Conservation (phyloP, 2,113 vertebrate species). For the Stigmatopora argus region DNA sequence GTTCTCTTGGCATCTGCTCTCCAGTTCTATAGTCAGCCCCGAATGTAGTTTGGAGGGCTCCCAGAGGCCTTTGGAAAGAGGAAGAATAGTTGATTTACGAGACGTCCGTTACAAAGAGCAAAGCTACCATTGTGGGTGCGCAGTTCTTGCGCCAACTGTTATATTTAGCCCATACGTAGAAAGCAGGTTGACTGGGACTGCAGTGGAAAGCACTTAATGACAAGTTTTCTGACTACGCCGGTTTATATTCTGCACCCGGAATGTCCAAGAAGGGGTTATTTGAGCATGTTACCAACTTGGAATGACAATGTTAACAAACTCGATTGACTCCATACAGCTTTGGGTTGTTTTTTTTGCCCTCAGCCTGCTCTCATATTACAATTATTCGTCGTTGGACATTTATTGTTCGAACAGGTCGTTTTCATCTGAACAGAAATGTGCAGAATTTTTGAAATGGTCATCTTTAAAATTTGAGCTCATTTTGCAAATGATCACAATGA, state of each 20-base stretch:
- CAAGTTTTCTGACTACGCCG: neutral
- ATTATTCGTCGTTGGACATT: neutral
- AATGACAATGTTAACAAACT: neutral
- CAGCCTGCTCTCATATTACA: neutral
- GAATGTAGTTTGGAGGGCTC: constrained; percentile 39
- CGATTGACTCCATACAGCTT: neutral
- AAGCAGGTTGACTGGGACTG: neutral
- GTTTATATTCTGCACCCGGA: neutral
- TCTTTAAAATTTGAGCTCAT: too few relatives aligned
- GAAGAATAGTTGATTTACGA: constrained; percentile 20
- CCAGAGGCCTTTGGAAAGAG: constrained; percentile 34
- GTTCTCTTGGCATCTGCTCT: constrained; percentile 29
- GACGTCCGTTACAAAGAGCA: neutral
- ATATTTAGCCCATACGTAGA: neutral
- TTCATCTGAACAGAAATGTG: too few relatives aligned
- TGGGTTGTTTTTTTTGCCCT: neutral
- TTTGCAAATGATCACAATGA: too few relatives aligned
- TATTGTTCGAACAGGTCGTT: too few relatives aligned
- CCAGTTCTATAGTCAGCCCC: constrained; percentile 27
- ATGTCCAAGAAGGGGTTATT: neutral
- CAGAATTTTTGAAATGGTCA: too few relatives aligned
- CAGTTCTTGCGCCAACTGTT: constrained; percentile 5
- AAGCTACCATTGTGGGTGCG: constrained; percentile 17
- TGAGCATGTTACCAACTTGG: neutral
- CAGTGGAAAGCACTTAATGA: neutral